These are phyloP conservation scores for Dicentrarchus labrax DNA, from an alignment of 2,113 vertebrate species.

Conservation along the genomic window DNA sequence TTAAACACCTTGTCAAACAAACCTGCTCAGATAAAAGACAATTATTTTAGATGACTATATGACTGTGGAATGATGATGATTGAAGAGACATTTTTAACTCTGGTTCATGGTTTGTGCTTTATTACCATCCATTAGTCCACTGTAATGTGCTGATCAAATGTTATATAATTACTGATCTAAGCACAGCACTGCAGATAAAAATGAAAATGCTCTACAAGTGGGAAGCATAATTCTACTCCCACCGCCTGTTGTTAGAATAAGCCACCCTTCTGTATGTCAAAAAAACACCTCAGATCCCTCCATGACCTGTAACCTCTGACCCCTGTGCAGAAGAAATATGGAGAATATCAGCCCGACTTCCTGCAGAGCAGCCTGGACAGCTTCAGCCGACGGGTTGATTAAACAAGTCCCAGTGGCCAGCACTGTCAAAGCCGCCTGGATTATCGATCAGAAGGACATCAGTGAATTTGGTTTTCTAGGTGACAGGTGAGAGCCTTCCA, in stretches of 20 bases:
- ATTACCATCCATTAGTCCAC: slow-evolving; percentile 1
- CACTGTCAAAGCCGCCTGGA: background rate
- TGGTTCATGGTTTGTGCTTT: slow-evolving; percentile 13
- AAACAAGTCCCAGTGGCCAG: background rate
- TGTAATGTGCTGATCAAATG: background rate
- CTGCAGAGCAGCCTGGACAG: background rate
- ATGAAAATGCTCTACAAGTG: background rate
- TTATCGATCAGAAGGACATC: slow-evolving; percentile 84
- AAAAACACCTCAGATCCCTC: background rate
- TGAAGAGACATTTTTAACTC: slow-evolving; percentile 13
- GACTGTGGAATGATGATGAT: background rate
- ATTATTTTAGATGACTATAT: slow-evolving; percentile 16
- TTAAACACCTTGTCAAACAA: slow-evolving; percentile 69
- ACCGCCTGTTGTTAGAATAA: background rate
- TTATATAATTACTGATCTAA: background rate
- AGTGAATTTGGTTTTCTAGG: slow-evolving; percentile 75
- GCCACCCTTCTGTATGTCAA: background rate
- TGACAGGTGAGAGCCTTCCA: slow-evolving; percentile 77
- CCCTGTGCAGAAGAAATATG: background rate
- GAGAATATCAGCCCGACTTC: slow-evolving; percentile 29
- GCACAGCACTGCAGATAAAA: background rate
- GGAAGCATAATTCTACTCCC: background rate
- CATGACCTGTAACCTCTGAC: slow-evolving; percentile 18
- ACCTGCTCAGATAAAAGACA: slow-evolving; percentile 47
- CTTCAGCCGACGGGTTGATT: slow-evolving; percentile 14